Conservation (phyloP, 1,140 invertebrate genomes). For the Heliconius nattereri region DNA sequence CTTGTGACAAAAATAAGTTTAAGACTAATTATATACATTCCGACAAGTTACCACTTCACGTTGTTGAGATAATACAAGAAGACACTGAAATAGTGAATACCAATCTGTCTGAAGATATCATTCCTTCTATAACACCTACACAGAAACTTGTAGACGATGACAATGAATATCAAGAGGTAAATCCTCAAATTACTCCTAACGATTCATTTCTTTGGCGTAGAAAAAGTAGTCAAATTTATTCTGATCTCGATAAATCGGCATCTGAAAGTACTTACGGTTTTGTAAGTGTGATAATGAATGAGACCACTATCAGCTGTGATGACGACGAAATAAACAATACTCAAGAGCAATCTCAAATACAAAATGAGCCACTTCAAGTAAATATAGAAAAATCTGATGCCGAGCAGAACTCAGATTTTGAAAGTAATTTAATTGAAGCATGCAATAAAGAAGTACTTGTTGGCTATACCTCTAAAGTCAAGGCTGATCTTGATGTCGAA, state of each 20-base stretch:
- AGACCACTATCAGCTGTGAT: slow-evolving; percentile 43
- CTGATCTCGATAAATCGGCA: slow-evolving; percentile 62
- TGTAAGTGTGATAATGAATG: slow-evolving; percentile 59
- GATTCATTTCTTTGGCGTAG: slow-evolving; percentile 79
- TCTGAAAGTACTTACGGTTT: slow-evolving; percentile 67
- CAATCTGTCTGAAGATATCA: slow-evolving; percentile 25
- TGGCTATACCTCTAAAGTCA: slow-evolving; percentile 63
- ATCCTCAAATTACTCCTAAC: slow-evolving; percentile 71
- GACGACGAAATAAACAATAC: slow-evolving; percentile 41
- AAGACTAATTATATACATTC: slow-evolving; percentile 75
- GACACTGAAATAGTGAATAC: slow-evolving; percentile 50
- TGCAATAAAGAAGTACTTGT: slow-evolving; percentile 72
- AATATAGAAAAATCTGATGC: slow-evolving; percentile 41
- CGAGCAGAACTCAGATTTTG: slow-evolving; percentile 66
- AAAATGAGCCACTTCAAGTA: slow-evolving; percentile 53
- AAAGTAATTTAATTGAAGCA: slow-evolving; percentile 76
- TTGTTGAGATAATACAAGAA: slow-evolving; percentile 77
- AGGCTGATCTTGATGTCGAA: slow-evolving; percentile 57
- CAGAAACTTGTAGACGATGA: slow-evolving; percentile 42
- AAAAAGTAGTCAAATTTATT: slow-evolving; percentile 71
- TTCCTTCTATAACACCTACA: slow-evolving; percentile 17
- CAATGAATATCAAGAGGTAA: slow-evolving; percentile 60
- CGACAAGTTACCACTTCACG: slow-evolving; percentile 68
- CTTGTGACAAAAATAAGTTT: slow-evolving; percentile 74
- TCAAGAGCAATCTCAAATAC: slow-evolving; percentile 48